A percentile compares a stretch with the other conserved stretches of the same genome.
Evolutionary conservation across 1,140 invertebrate genomes (phyloP).

Genomic region (Olivierus martensii): DNA sequence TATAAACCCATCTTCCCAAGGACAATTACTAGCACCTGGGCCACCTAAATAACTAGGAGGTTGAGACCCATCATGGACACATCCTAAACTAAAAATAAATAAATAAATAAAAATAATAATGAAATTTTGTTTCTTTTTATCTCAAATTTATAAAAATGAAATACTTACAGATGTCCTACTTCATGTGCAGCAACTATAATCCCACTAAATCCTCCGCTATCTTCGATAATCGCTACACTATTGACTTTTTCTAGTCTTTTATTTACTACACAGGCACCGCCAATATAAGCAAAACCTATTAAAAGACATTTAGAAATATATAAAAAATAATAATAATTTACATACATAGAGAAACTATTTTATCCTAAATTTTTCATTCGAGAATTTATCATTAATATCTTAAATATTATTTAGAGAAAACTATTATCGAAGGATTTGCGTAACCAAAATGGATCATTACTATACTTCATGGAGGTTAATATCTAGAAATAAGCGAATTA

Average conservation of each 20-base stretch:
- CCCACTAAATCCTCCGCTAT: constrained; percentile 88
- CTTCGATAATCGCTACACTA: constrained; percentile 89
- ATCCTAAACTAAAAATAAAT: constrained; percentile 51
- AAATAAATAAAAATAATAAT: background rate
- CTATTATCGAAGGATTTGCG: too few species aligned
- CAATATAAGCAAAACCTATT: constrained; percentile 91
- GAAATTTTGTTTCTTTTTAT: background rate
- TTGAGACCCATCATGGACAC: constrained; percentile 86
- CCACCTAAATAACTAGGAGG: constrained; percentile 85
- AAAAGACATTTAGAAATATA: too few species aligned
- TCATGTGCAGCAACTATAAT: constrained; percentile 93
- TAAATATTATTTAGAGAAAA: too few species aligned
- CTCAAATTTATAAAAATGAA: too few species aligned
- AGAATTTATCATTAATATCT: too few species aligned
- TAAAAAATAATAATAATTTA: too few species aligned
- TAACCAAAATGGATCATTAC: too few species aligned
- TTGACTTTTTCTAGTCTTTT: constrained; percentile 91
- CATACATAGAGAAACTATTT: too few species aligned
- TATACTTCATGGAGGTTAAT: too few species aligned
- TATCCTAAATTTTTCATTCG: too few species aligned
- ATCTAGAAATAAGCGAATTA: too few species aligned
- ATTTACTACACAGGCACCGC: constrained; percentile 89
- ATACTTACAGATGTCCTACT: constrained; percentile 88
- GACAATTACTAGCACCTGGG: constrained; percentile 81
- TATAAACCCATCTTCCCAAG: constrained; percentile 92